Conservation (phyloP, 2,797 vertebrate genomes). For the Syngnathus acus region DNA sequence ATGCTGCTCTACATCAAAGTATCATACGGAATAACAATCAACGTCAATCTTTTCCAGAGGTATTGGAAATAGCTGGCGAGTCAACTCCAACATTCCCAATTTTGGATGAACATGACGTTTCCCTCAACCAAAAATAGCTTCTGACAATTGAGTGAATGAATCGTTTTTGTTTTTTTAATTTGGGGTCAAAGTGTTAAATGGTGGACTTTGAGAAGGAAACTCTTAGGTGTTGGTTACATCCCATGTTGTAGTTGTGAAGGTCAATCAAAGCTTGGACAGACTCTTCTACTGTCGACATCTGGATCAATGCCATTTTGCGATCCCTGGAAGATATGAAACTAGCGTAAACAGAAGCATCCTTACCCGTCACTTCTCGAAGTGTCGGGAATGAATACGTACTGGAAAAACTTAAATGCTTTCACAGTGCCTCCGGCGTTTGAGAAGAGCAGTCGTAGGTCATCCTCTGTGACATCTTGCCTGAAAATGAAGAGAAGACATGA, state of each 20-base stretch:
- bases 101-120: background rate
- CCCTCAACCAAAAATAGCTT: conserved; percentile 44
- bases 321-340: conserved; percentile 51
- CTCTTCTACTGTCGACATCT: conserved; percentile 98
- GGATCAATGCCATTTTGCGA: conserved; percentile 97
- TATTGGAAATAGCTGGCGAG: conserved; percentile 35
- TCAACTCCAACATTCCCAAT: conserved; percentile 17
- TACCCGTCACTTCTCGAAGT: conserved; percentile 45
- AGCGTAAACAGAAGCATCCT: background rate
- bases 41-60: conserved; percentile 57
- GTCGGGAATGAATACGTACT: conserved; percentile 67
- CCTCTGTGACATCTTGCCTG: conserved; percentile 88
- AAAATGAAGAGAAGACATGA: conserved; percentile 8
- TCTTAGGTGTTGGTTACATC: conserved; percentile 94
- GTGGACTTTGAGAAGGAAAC: conserved; percentile 99
- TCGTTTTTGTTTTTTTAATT: background rate
- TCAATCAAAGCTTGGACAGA: conserved; percentile 95
- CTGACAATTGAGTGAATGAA: background rate
- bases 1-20: conserved; percentile 55
- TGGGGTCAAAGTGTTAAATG: conserved; percentile 65
- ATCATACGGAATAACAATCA: conserved; percentile 66
- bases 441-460: conserved; percentile 91
- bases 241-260: conserved; percentile 98
- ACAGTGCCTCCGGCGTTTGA: conserved; percentile 91
- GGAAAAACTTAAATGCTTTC: conserved; percentile 99